A percentile compares a stretch with the other conserved stretches of the same genome.
phyloP scores from a whole-genome alignment of 1,140 invertebrate species.

The Drosophila ogumai region DNA sequence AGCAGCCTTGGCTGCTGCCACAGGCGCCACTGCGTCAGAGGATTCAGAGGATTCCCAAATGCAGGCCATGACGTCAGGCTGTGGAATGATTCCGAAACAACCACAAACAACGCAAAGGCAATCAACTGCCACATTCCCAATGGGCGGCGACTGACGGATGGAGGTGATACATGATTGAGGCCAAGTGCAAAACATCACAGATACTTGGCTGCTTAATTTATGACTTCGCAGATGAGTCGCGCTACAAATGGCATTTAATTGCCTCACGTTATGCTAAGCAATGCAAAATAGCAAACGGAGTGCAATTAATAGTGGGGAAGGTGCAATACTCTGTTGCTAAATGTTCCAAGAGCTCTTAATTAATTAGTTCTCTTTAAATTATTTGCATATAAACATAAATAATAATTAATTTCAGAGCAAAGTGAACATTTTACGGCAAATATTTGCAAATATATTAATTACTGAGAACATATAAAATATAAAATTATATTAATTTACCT shows the following conservation, averaged over 20 bases:
- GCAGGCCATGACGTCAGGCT: constrained; percentile 54
- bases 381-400: background rate
- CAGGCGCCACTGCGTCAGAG: constrained; percentile 44
- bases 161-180: constrained; percentile 62
- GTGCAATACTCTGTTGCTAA: background rate
- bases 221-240: constrained; percentile 43
- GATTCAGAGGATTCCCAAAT: constrained; percentile 39
- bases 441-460: background rate
- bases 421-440: background rate
- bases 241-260: constrained; percentile 61
- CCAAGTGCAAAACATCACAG: constrained; percentile 29
- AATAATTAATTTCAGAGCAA: no score
- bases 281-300: constrained; percentile 4
- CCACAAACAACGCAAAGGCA: constrained; percentile 6
- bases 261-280: constrained; percentile 53
- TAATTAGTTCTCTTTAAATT: no score
- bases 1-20: constrained; percentile 50
- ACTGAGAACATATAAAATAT: background rate
- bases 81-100: constrained; percentile 9
- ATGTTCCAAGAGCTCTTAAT: background rate
- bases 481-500: background rate
- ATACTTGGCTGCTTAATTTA: constrained; percentile 45
- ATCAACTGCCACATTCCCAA: constrained; percentile 33
- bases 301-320: background rate
- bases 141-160: constrained; percentile 26